Conservation (phyloP, 1,140 invertebrate genomes). For the Trinorchestia longiramus region DNA sequence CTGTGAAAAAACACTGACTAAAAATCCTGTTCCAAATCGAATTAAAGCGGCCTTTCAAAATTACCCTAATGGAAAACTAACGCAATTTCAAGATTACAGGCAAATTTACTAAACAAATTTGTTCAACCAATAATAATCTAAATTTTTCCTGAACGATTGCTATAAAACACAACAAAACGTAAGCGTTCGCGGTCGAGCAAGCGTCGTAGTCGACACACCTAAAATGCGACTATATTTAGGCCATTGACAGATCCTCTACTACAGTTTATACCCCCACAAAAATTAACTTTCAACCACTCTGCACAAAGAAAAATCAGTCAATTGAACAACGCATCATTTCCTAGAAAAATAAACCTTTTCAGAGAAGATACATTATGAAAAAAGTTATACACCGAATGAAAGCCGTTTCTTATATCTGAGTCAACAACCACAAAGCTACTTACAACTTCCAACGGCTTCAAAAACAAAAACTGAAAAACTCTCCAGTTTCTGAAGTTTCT, state of each 20-base stretch:
- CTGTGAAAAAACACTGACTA: background rate
- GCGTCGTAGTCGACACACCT: background rate
- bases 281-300: background rate
- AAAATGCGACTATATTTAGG: background rate
- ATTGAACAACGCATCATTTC: background rate
- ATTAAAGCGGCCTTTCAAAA: background rate
- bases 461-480: background rate
- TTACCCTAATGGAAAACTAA: background rate
- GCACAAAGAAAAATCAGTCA: background rate
- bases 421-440: background rate
- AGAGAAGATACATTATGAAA: background rate
- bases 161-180: background rate
- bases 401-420: background rate
- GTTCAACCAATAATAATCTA: too few species aligned
- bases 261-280: background rate
- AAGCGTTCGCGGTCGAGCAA: background rate
- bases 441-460: background rate
- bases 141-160: background rate
- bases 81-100: too few species aligned
- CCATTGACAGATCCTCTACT: background rate
- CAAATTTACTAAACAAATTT: too few species aligned
- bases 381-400: background rate
- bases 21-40: background rate
- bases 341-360: background rate
- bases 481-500: background rate